Base-by-base conservation (phyloP, 2,113 vertebrate genomes). In the Sinocyclocheilus anophthalmus region DNA sequence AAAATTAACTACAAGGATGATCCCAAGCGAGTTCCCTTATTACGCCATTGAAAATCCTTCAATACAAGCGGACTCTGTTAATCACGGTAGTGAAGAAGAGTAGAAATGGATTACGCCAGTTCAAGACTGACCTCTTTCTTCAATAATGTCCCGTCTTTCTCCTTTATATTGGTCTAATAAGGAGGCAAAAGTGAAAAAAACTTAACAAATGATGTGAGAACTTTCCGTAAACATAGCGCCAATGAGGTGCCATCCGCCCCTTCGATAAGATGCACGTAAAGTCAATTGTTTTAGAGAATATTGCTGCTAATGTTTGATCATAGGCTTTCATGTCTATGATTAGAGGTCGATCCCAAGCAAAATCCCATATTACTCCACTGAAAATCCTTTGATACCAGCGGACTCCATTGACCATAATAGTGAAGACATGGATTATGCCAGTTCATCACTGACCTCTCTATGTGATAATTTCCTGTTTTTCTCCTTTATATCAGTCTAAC, bases 11-110 rank as follows among this genome's bases (percentile, higher is more conserved):
- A 90, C 84, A 73, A 78, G 78, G 76, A 84, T 48, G 78, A 86
- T 89, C 76, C 88, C 81, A 85, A 87, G 82, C 86, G 90, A 91
- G 93, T 91, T 55, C 48, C 73, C 86, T 91, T 92, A 94, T 93
- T 91, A 92, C 86, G 85, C 87, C 5, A 22, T 18, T 84, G 73
- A n/a, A 88, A 82, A 79, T 72, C 72, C 83, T 86, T 88, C 76
- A 83, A 82, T 81, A 57, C n/a, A 79, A 81, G 67, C 45, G 65
- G 77, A 84, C 65, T 86, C 84, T 86, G 77, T 61, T n/a, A 75
- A 79, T 63, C 79, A 33, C 78, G 76, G 86, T 79, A 88, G 83
- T 22, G 39, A 33, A 67, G 13, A 65, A 69, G 48, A 24, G 83
- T 24, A 79, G 33, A 72, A 9, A 39, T 3, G 8, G 18, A 39